Evolutionary conservation across 2,797 vertebrate genomes (phyloP).

Genomic region (Zonotrichia albicollis): DNA sequence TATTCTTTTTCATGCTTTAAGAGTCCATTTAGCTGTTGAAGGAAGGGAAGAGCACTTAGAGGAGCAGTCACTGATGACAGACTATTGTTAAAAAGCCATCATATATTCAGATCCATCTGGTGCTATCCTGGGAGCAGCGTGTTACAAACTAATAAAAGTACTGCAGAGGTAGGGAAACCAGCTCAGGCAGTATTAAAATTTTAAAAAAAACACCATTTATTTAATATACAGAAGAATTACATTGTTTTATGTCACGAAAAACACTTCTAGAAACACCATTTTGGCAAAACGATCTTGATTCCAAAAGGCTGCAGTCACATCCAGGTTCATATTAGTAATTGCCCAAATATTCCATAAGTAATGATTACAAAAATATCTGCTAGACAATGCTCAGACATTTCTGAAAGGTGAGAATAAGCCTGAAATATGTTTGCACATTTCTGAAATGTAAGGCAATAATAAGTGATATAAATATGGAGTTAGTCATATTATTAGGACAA

Average conservation of each 20-base stretch:
- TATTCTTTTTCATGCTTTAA: slow-evolving; percentile 53
- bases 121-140: slow-evolving; percentile 35
- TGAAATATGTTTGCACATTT: slow-evolving; percentile 3
- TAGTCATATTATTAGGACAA: slow-evolving; percentile 10
- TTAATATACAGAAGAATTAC: slow-evolving; percentile 29
- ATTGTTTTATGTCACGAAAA: not conserved
- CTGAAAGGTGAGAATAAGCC: not conserved
- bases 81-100: slow-evolving; percentile 72
- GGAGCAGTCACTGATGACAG: slow-evolving; percentile 59
- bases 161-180: slow-evolving; percentile 21
- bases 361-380: not conserved
- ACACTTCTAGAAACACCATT: not conserved
- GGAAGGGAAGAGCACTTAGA: slow-evolving; percentile 59
- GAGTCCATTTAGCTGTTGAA: slow-evolving; percentile 69
- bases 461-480: slow-evolving; percentile 8
- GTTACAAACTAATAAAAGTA: slow-evolving; percentile 63
- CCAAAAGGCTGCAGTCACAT: not conserved
- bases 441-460: not conserved
- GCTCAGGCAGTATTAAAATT: not conserved
- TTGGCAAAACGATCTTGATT: slow-evolving; percentile 20
- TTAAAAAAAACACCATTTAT: not conserved
- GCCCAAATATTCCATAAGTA: not conserved
- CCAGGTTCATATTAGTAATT: not conserved
- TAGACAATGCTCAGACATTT: not conserved
- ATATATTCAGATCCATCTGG: slow-evolving; percentile 66